Base-by-base conservation (phyloP, 2,797 vertebrate species). In the Sebastes vulpes region DNA sequence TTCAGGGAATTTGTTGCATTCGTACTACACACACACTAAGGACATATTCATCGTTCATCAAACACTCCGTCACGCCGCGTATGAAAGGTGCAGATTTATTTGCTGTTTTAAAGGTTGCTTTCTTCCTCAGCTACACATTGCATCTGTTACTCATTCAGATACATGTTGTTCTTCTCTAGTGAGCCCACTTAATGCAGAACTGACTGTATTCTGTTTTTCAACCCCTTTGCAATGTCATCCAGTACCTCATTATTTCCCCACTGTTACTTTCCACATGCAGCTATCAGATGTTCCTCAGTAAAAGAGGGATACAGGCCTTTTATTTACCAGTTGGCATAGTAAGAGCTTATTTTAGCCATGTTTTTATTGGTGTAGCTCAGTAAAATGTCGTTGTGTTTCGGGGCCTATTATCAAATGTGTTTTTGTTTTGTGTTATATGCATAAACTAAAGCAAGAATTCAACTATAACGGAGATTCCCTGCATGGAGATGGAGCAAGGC, bases 21-120 rank as follows among this genome's bases (percentile, higher is more conserved):
- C 7, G 3, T 12, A n/a, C 6, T 18, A 48, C 25, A 18, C 52
- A 46, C 20, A 48, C 20, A 48, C 60, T 63, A 12, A 77, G 46
- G 54, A 61, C 3, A 8, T 18, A 57, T 67, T 65, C 56, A 64
- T 71, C 31, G 29, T 57, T 64, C 5, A 58, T 72, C 52, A 81
- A 79, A 63, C n/a, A 18, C 3, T 84, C 58, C 66, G 82, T 81
- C 75, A 46, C 50, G 54, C 0, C 16, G n/a, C 23, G 1, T 31
- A 32, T 72, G 29, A 64, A 80, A 63, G 52, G 84, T 69, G 7
- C 12, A 58, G 76, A 75, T 88, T 67, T 38, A 69, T 82, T 56
- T 23, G n/a, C 64, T 38, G 58, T 46, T 64, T 70, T 65, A 75
- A 61, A 10, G 57, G 53, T 66, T 73, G 53, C 61, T 67, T 67